A percentile compares a stretch with the other conserved stretches of the same genome.
These are phyloP conservation scores for Salvelinus alpinus DNA, from an alignment of 2,113 vertebrate species.

Conservation along the genomic window DNA sequence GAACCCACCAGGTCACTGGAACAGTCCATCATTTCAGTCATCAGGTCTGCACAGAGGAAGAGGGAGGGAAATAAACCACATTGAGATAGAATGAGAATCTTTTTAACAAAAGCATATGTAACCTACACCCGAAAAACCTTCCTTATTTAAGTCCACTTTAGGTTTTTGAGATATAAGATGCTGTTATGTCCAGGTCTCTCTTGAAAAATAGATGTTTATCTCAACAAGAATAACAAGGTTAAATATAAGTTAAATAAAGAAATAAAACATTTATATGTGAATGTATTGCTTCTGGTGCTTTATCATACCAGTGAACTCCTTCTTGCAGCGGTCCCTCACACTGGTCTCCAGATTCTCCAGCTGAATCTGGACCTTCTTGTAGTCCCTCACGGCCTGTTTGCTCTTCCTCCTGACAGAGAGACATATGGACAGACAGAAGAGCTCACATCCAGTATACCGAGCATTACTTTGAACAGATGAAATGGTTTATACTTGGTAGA, in stretches of 20 bases:
- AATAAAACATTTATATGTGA: no score
- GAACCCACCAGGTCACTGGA: slow-evolving; percentile 95
- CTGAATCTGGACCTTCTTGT: slow-evolving; percentile 98
- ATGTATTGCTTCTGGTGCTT: no score
- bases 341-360: slow-evolving; percentile 97
- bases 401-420: slow-evolving; percentile 86
- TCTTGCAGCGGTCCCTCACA: slow-evolving; percentile 95
- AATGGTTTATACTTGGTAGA: neutral
- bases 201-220: no score
- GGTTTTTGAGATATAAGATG: neutral
- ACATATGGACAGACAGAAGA: neutral
- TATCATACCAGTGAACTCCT: slow-evolving; percentile 92
- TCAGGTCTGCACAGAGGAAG: slow-evolving; percentile 81
- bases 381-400: slow-evolving; percentile 94
- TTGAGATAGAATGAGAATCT: neutral
- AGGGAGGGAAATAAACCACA: neutral
- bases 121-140: no score
- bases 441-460: no score
- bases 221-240: no score
- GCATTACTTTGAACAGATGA: no score
- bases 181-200: no score
- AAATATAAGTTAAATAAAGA: no score
- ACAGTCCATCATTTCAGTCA: slow-evolving; percentile 98
- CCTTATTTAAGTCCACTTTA: no score
- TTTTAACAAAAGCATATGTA: no score